phyloP scores from a whole-genome alignment of 2,113 vertebrate genomes.

The Phyllostomus hastatus region DNA sequence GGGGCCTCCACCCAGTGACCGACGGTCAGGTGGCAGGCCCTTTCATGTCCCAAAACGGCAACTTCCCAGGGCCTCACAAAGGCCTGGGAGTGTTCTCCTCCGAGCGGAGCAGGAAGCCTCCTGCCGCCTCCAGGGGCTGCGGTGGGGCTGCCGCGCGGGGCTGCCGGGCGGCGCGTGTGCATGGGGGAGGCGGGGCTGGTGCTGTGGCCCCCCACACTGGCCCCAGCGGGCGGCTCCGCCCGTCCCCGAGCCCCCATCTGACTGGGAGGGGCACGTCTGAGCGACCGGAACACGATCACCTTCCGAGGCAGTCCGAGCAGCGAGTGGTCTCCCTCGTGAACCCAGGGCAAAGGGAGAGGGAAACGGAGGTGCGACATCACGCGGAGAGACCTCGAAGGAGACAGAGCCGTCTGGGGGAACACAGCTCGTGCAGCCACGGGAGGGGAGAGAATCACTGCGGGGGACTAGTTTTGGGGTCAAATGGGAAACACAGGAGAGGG shows the following conservation, averaged over 20 bases:
- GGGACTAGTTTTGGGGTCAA: not conserved
- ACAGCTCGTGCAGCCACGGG: not conserved
- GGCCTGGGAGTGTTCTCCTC: conserved; percentile 1
- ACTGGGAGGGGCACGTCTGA: not conserved
- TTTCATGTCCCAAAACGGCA: not conserved
- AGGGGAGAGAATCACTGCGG: not conserved
- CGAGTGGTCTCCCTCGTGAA: no score
- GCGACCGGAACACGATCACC: no score
- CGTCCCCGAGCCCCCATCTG: not conserved
- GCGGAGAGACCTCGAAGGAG: not conserved
- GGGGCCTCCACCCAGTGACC: not conserved
- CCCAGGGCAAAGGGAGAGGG: no score
- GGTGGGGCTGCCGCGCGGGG: not conserved
- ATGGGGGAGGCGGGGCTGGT: not conserved
- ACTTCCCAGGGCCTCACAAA: not conserved
- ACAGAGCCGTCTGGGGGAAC: not conserved
- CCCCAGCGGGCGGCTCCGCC: no score
- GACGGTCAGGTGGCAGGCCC: not conserved
- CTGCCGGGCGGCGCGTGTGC: not conserved
- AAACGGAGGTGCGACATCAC: no score
- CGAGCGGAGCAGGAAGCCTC: not conserved
- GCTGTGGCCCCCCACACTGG: no score
- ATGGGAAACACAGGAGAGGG: not conserved
- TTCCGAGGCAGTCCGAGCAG: no score
- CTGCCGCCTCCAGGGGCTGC: not conserved